Base-by-base conservation (phyloP, 2,888 invertebrate species). In the Dichetophora obliterata region DNA sequence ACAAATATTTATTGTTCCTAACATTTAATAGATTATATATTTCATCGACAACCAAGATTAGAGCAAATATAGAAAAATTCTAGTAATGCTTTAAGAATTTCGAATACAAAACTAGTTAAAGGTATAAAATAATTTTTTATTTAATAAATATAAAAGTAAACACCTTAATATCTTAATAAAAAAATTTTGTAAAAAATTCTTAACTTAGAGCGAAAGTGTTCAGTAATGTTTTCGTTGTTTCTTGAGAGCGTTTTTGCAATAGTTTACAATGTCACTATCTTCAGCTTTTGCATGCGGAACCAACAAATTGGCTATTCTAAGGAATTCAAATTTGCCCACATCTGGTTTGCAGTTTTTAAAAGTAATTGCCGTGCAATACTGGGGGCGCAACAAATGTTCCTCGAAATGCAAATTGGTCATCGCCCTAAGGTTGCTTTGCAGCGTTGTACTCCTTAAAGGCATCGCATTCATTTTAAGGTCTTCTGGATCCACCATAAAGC, bases 291-390 rank as follows among this genome's bases (percentile, higher is more conserved):
- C 54, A 22, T 61, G 76, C 82, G 91, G 91, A 75, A 89, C 85
- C 65, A 94, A 89, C 61, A 96, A 87, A 75, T 93, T 91, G 73
- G 91, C 89, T 86, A 93, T 93, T 50, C 87, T 89, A 31, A 96
- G 83, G 80, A 91, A 88, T 76, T 89, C 87, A 87, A 93, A 95
- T 11, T 81, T 82, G 48, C 80, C 79, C 65, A 84, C 79, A 24
- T 82, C 81, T 9, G 87, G 85, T 54, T 79, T 72, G 80, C 85
- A 82, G 83, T 89, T 84, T 83, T 89, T 88, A 75, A 92, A 87
- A 19, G 96, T 95, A 34, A 97, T 94, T 24, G 95, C 93, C 24
- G 95, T 94, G 86, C 94, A 93, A 89, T 98, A 96, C 74, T 92
- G 90, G 0, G 92, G 90, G 88, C 95, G 93, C 63, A 97, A 83